Evolutionary conservation across 2,888 invertebrate species (phyloP).

Genomic region (Lottia gigantea): DNA sequence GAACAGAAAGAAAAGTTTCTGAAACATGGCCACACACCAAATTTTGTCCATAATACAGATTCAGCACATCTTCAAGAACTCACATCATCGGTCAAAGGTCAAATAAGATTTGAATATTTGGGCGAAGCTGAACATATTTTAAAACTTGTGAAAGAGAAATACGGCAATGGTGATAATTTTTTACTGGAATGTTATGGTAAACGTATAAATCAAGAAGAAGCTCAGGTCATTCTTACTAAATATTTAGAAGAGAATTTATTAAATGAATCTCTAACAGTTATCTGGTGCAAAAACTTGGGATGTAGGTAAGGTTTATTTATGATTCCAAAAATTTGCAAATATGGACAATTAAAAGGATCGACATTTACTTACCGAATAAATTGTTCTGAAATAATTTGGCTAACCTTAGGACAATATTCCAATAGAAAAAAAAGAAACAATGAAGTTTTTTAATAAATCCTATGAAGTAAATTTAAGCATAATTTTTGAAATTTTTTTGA

Average conservation of each 20-base stretch:
- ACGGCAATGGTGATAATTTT: slow-evolving; percentile 57
- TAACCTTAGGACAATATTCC: too few relatives aligned
- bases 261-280: slow-evolving; percentile 59
- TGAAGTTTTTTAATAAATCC: too few relatives aligned
- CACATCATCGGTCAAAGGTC: slow-evolving; percentile 46
- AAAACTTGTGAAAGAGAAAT: slow-evolving; percentile 53
- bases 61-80: slow-evolving; percentile 47
- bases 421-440: too few relatives aligned
- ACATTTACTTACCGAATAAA: too few relatives aligned
- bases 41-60: slow-evolving; percentile 50
- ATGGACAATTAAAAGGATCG: too few relatives aligned
- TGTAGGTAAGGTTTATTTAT: slow-evolving; percentile 53
- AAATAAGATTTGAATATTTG: slow-evolving; percentile 58
- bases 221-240: slow-evolving; percentile 53
- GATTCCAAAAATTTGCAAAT: not conserved
- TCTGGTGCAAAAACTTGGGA: slow-evolving; percentile 61
- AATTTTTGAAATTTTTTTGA: too few relatives aligned
- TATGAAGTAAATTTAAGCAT: too few relatives aligned
- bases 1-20: slow-evolving; percentile 63
- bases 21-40: slow-evolving; percentile 55
- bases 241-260: slow-evolving; percentile 60
- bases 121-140: slow-evolving; percentile 59
- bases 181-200: slow-evolving; percentile 54
- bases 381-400: too few relatives aligned
- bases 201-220: slow-evolving; percentile 51